phyloP scores from a whole-genome alignment of 2,797 vertebrate species.

The Falco biarmicus region DNA sequence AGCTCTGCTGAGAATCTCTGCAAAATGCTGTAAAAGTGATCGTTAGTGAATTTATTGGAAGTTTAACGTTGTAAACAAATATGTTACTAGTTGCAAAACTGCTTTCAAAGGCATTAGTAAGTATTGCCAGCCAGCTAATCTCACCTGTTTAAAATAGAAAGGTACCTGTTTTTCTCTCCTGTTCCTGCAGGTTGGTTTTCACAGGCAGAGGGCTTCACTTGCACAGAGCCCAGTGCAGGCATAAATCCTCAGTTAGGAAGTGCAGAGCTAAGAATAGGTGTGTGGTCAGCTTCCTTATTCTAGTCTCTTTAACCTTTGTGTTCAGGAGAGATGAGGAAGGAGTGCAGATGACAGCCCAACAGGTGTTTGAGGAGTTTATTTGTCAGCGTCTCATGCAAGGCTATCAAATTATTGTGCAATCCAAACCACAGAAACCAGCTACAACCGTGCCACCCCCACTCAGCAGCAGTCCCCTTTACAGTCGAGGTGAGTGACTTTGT shows the following conservation, averaged over 20 bases:
- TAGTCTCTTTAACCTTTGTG: conserved; percentile 25
- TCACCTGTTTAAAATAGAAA: neutral
- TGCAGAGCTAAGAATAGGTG: neutral
- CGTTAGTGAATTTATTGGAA: neutral
- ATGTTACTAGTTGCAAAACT: neutral
- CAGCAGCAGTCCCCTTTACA: conserved; percentile 96
- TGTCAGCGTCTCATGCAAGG: conserved; percentile 98
- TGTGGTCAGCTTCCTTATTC: conserved; percentile 12
- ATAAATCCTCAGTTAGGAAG: neutral
- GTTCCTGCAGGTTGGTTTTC: neutral
- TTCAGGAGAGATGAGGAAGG: conserved; percentile 92
- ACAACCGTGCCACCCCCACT: conserved; percentile 83
- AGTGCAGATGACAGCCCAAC: conserved; percentile 89
- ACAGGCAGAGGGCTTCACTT: neutral
- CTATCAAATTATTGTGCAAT: conserved; percentile 96
- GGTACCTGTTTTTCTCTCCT: neutral
- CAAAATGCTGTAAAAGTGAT: neutral
- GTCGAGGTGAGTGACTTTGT: conserved; percentile 82
- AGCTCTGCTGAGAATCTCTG: neutral
- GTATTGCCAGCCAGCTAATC: neutral
- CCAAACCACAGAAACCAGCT: conserved; percentile 84
- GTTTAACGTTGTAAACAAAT: neutral
- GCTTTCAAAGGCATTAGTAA: neutral
- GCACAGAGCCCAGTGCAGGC: neutral
- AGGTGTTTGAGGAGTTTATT: conserved; percentile 98